A percentile compares a stretch with the other conserved stretches of the same genome.
These are phyloP conservation scores for Drosophila paramelanica DNA, from an alignment of 2,888 invertebrate genomes.

Conservation along the genomic window DNA sequence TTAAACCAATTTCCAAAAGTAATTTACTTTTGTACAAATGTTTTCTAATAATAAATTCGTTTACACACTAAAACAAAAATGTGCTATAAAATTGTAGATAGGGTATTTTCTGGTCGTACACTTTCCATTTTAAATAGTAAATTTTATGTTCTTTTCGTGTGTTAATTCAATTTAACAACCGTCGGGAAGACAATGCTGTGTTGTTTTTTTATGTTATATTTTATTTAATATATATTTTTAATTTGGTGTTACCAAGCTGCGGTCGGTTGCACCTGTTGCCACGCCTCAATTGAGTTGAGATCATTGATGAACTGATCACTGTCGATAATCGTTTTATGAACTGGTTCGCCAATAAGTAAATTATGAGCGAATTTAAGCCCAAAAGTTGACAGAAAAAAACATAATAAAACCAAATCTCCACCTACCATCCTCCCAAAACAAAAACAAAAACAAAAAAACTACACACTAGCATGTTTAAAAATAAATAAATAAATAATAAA, in stretches of 20 bases:
- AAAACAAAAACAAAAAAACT: neutral
- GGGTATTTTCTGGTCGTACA: conserved; percentile 4
- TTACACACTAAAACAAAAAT: too few relatives aligned
- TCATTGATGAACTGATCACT: conserved; percentile 36
- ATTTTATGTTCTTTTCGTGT: conserved; percentile 30
- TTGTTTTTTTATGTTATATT: neutral
- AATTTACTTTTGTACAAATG: too few relatives aligned
- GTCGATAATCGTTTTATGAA: conserved; percentile 8
- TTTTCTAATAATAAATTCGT: too few relatives aligned
- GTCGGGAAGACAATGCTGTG: conserved; percentile 1
- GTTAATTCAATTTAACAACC: conserved; percentile 36
- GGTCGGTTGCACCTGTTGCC: conserved; percentile 18
- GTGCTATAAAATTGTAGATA: neutral
- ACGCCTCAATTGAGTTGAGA: conserved; percentile 44
- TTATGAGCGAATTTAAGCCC: conserved; percentile 13
- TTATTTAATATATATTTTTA: neutral
- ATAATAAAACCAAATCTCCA: too few relatives aligned
- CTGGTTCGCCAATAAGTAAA: conserved; percentile 32
- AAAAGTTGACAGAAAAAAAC: neutral
- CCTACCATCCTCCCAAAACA: neutral
- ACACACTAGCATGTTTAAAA: neutral
- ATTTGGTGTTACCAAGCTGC: neutral
- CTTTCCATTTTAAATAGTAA: neutral
- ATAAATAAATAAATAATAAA: conserved; percentile 2
- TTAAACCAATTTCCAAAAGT: too few relatives aligned